These are phyloP conservation scores for Pristionchus arcanus DNA, from an alignment of 2,888 invertebrate genomes.

Conservation along the genomic window DNA sequence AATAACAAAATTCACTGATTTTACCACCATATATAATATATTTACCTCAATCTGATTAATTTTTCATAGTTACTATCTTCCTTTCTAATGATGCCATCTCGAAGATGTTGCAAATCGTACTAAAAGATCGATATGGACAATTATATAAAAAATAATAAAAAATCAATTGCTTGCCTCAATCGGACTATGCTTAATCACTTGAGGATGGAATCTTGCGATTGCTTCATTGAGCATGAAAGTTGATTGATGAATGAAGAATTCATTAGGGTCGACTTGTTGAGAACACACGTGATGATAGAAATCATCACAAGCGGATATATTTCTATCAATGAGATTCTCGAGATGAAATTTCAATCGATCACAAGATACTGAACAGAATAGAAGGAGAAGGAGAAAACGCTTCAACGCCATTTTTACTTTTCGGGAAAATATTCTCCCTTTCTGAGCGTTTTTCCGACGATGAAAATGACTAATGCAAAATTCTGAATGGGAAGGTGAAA, in stretches of 20 bases:
- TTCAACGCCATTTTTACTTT: too few species aligned
- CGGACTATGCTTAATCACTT: not conserved
- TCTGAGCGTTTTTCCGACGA: too few species aligned
- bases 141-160: too few species aligned
- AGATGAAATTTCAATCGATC: slow-evolving; percentile 15
- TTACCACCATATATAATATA: too few species aligned
- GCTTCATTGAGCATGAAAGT: not conserved
- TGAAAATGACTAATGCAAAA: too few species aligned
- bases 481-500: too few species aligned
- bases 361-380: not conserved
- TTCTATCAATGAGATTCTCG: slow-evolving; percentile 20
- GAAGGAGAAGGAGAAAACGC: not conserved
- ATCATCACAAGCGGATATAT: not conserved
- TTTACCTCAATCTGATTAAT: not conserved
- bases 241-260: not conserved
- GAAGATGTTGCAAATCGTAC: not conserved
- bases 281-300: slow-evolving; percentile 32
- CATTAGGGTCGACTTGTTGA: not conserved
- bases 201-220: not conserved
- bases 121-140: not conserved
- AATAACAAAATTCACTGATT: not conserved
- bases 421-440: too few species aligned
- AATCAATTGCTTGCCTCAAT: slow-evolving; percentile 11
- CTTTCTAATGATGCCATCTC: not conserved
- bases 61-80: not conserved